Evolutionary conservation across 1,140 invertebrate species (phyloP), one percentile per base, ranked within the genome.

Genomic region (Drosophila tani): DNA sequence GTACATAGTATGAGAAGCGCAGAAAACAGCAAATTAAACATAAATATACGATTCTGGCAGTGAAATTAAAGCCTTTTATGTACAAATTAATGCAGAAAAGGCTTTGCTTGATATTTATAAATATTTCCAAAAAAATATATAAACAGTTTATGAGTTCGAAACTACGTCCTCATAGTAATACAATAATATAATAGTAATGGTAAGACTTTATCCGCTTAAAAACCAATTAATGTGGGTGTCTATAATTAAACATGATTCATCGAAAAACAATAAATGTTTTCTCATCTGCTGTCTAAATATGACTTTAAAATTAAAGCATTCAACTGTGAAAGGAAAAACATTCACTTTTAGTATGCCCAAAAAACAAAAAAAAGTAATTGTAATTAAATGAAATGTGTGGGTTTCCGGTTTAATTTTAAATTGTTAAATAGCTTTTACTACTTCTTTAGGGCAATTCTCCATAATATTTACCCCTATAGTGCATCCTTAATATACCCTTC

Each of bases 211-310:
- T n/a, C 47, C 12, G 2, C 15, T n/a, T 17, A 17, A 12, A 32
- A 14, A 19, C 17, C 27, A 53, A 14, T 35, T 14, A 14, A 35
- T 17, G 50, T 53, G 50, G 50, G n/a, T 35, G n/a, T 19, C 11
- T 19, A 14, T 19, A 55, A 55, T 55, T 55, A 8, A 38, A 38
- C 29, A 55, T 55, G 29, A 55, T 38, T 55, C 29, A 55, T 38
- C 17, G 35, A 19, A 19, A n/a, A 14, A 8, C 12, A 8, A 53
- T 14, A 35, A 19, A 35, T 19, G 0, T 19, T 35, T 12, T 35
- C 8, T 11, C 11, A 17, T 17, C 41, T 17, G n/a, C 6, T 45
- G 15, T 17, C 19, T 38, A 56, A 56, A 21, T 38, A 40, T 40
- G 17, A 40, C 35, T 57, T 40, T 40, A 15, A 57, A 57, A 41